These are phyloP conservation scores for Cacoxenus indagator DNA, from an alignment of 2,888 invertebrate species.

Conservation along the genomic window DNA sequence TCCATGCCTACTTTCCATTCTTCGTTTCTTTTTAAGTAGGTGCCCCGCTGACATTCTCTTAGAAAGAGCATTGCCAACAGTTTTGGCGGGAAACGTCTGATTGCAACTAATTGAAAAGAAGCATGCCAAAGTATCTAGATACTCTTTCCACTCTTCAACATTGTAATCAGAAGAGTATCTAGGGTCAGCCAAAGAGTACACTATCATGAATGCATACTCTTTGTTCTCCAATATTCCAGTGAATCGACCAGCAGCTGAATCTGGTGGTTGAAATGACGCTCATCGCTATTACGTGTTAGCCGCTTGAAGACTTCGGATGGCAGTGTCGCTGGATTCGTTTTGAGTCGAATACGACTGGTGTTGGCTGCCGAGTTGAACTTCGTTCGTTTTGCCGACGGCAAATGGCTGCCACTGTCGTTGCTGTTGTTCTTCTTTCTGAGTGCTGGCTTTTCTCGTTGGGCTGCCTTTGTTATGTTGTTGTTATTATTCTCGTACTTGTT, in stretches of 20 bases:
- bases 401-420: constrained; percentile 53
- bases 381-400: constrained; percentile 50
- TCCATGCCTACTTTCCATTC: constrained; percentile 31
- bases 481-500: constrained; percentile 21
- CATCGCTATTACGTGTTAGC: constrained; percentile 44
- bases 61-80: constrained; percentile 14
- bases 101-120: constrained; percentile 39
- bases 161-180: constrained; percentile 35
- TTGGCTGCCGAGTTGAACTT: constrained; percentile 46
- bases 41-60: too few relatives aligned
- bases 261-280: constrained; percentile 40
- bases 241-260: constrained; percentile 12
- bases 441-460: constrained; percentile 31
- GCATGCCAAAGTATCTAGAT: not conserved
- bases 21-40: too few relatives aligned
- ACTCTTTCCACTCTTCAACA: too few relatives aligned
- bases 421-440: constrained; percentile 22
- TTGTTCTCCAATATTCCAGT: not conserved
- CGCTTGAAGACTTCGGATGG: constrained; percentile 50
- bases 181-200: constrained; percentile 14
- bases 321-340: constrained; percentile 40
- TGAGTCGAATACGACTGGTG: too few relatives aligned
- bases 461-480: constrained; percentile 32
- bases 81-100: constrained; percentile 60
- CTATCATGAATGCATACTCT: not conserved